phyloP scores from a whole-genome alignment of 2,888 invertebrate species.

The Hirtodrosophila alboralis region DNA sequence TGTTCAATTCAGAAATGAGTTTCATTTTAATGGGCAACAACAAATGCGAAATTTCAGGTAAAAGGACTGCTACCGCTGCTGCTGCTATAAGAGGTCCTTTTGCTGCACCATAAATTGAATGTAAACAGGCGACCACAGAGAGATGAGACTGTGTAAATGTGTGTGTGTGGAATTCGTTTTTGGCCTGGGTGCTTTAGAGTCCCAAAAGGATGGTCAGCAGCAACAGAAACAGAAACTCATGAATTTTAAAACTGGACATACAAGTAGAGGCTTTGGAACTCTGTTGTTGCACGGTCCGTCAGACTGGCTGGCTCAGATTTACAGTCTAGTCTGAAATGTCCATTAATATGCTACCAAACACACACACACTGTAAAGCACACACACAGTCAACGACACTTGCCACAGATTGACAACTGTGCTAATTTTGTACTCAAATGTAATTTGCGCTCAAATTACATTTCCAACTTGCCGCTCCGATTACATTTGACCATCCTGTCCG shows the following conservation, averaged over 20 bases:
- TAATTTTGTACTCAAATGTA: slow-evolving; percentile 75
- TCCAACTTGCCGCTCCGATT: slow-evolving; percentile 68
- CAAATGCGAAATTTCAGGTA: not conserved
- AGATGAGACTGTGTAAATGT: too few species aligned
- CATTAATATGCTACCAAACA: slow-evolving; percentile 39
- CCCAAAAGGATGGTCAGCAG: slow-evolving; percentile 7
- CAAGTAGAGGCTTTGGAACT: slow-evolving; percentile 17
- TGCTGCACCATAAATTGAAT: slow-evolving; percentile 61
- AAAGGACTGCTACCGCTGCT: too few species aligned
- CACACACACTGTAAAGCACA: slow-evolving; percentile 6
- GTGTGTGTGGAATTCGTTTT: slow-evolving; percentile 1
- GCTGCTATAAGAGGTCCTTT: slow-evolving; percentile 7
- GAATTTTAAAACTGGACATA: slow-evolving; percentile 74
- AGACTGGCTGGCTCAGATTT: slow-evolving; percentile 1
- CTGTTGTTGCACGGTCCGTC: slow-evolving; percentile 7
- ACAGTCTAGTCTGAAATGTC: slow-evolving; percentile 22
- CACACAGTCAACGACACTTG: slow-evolving; percentile 12
- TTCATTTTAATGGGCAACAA: slow-evolving; percentile 12
- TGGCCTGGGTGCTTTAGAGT: not conserved
- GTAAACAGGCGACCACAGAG: slow-evolving; percentile 53
- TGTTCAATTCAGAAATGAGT: slow-evolving; percentile 11
- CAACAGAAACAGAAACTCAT: slow-evolving; percentile 67
- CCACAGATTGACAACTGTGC: slow-evolving; percentile 75
- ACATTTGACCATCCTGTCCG: slow-evolving; percentile 48
- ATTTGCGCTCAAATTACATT: slow-evolving; percentile 73